Evolutionary conservation across 2,888 invertebrate genomes (phyloP).

Genomic region (Thera obeliscata): DNA sequence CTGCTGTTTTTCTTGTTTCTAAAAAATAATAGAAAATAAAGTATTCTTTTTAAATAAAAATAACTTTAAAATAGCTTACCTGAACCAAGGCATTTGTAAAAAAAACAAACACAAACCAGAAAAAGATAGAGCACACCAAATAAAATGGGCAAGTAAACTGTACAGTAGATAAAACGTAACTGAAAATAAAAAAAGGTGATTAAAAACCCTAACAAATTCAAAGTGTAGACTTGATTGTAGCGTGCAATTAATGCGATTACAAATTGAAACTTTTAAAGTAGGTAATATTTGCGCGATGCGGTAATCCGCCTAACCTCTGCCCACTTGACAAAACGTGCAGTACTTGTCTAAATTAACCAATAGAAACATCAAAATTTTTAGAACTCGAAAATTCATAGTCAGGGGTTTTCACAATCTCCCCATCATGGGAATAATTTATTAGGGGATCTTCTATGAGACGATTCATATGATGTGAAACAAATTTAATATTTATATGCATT

Average conservation of each 20-base stretch:
- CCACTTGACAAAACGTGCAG: conserved; percentile 69
- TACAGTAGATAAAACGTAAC: neutral
- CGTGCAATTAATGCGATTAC: conserved; percentile 69
- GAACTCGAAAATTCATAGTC: conserved; percentile 46
- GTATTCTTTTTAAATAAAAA: neutral
- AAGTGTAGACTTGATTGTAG: conserved; percentile 73
- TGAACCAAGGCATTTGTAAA: conserved; percentile 9
- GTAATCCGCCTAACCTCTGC: conserved; percentile 65
- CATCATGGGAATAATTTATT: neutral
- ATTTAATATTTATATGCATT: too few relatives aligned
- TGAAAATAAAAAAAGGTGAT: conserved; percentile 32
- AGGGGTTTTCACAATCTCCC: neutral
- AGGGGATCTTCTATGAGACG: neutral
- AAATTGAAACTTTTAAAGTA: conserved; percentile 37
- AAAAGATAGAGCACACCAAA: conserved; percentile 19
- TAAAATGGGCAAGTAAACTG: conserved; percentile 14
- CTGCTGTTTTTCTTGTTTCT: conserved; percentile 35
- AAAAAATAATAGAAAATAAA: conserved; percentile 12
- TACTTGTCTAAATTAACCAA: conserved; percentile 58
- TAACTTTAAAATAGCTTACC: conserved; percentile 27
- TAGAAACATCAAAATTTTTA: conserved; percentile 60
- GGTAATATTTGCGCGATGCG: conserved; percentile 31
- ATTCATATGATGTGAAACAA: too few relatives aligned
- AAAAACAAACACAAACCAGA: conserved; percentile 16
- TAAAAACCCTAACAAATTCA: conserved; percentile 52